Percentiles rank a stretch among this genome's conserved stretches.
Conservation (phyloP, 2,888 invertebrate species). For the Sarcophaga carnaria region DNA sequence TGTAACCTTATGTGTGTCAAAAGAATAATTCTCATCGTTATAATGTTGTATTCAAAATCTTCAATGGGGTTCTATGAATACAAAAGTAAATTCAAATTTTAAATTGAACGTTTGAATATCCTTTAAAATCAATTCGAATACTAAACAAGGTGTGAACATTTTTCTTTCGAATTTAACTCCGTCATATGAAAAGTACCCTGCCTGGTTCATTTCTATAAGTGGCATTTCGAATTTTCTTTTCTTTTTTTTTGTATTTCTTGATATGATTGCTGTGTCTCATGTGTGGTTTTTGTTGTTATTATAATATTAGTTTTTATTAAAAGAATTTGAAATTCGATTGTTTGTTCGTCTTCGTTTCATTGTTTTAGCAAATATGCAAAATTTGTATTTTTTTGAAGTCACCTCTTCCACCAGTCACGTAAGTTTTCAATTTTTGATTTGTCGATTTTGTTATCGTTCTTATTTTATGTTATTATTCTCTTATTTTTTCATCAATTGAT, state of each 20-base stretch:
- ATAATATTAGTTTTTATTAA: no score
- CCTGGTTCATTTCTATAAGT: no score
- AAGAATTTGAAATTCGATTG: no score
- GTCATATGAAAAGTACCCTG: neutral
- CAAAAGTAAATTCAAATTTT: neutral
- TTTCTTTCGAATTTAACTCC: slow-evolving; percentile 2
- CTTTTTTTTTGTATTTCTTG: neutral
- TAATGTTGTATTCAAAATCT: neutral
- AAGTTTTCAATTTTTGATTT: slow-evolving; percentile 64
- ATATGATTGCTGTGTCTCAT: no score
- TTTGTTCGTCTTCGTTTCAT: no score
- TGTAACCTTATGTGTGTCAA: no score
- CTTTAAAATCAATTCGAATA: slow-evolving; percentile 46
- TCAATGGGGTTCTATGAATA: slow-evolving; percentile 36
- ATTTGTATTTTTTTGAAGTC: neutral
- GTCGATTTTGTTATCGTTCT: slow-evolving; percentile 61
- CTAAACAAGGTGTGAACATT: slow-evolving; percentile 54
- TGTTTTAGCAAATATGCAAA: no score
- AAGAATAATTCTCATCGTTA: no score
- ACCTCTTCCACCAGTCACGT: slow-evolving; percentile 62
- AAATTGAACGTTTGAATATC: slow-evolving; percentile 14
- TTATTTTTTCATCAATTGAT: no score
- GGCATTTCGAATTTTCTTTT: neutral
- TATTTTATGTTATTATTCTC: slow-evolving; percentile 66
- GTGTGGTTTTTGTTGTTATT: no score